These are phyloP conservation scores for Danio kyathit DNA, from an alignment of 2,797 vertebrate species.

Conservation along the genomic window DNA sequence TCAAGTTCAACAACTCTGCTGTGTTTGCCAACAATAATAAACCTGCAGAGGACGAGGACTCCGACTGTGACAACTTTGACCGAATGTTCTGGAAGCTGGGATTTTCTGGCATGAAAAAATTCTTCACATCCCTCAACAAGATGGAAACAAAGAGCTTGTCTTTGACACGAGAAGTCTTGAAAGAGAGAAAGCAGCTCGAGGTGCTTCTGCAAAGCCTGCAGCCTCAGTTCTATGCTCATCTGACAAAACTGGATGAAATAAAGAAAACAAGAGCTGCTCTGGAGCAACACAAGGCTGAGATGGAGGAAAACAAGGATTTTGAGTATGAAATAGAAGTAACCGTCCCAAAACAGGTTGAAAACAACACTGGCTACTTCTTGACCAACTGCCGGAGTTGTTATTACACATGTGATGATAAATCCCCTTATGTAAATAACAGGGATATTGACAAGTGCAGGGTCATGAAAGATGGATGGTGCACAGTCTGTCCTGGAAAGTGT, in stretches of 20 bases:
- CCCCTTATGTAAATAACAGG: constrained; percentile 55
- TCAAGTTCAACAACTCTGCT: constrained; percentile 68
- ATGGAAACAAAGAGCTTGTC: constrained; percentile 61
- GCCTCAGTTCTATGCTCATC: constrained; percentile 59
- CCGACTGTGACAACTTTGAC: constrained; percentile 57
- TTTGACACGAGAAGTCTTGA: constrained; percentile 61
- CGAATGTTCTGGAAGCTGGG: constrained; percentile 72
- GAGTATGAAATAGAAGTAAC: constrained; percentile 60
- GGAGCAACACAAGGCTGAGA: constrained; percentile 60
- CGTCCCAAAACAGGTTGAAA: constrained; percentile 10
- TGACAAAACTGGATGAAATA: constrained; percentile 65
- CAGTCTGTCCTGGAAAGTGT: constrained; percentile 52
- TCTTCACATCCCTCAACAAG: constrained; percentile 54
- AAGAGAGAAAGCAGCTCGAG: constrained; percentile 54
- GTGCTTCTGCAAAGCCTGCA: constrained; percentile 55
- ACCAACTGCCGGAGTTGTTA: constrained; percentile 69
- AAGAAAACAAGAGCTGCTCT: constrained; percentile 58
- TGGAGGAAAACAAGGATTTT: constrained; percentile 65
- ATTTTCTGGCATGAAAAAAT: constrained; percentile 59
- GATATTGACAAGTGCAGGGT: constrained; percentile 45
- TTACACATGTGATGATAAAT: constrained; percentile 66
- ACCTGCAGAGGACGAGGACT: constrained; percentile 50
- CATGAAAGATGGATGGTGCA: constrained; percentile 56
- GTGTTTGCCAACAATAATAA: constrained; percentile 56
- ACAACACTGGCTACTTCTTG: constrained; percentile 7